Conservation (phyloP, 2,797 vertebrate species). For the Cossypha niveicapilla region DNA sequence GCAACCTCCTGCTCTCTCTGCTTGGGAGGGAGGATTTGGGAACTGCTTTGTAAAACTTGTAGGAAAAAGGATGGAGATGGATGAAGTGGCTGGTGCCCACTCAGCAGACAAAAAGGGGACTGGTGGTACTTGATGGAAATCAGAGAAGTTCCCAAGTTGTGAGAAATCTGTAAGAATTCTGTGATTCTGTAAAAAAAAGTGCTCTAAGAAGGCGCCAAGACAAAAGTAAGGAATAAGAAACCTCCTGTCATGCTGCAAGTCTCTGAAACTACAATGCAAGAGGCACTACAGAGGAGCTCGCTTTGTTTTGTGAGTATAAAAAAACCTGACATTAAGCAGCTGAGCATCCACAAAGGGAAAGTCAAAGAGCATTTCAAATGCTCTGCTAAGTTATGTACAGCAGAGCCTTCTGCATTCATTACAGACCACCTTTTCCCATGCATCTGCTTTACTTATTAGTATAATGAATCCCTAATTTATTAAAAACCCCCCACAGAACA, state of each 20-base stretch:
- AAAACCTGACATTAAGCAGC: background rate
- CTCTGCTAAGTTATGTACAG: background rate
- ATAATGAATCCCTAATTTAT: background rate
- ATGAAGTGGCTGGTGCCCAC: background rate
- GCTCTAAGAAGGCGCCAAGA: background rate
- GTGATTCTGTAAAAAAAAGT: background rate
- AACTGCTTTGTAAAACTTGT: background rate
- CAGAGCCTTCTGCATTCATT: background rate
- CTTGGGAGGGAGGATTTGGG: rapidly evolving
- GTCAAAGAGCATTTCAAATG: conserved; percentile 11
- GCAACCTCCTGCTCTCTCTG: background rate
- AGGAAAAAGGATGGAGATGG: background rate
- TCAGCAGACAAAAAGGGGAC: background rate
- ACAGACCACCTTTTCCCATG: background rate
- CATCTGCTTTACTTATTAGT: conserved; percentile 8
- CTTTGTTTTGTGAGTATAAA: background rate
- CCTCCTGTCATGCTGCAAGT: background rate
- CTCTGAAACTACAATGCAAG: background rate
- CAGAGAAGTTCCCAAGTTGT: background rate
- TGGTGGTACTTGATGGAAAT: rapidly evolving
- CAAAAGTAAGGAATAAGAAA: background rate
- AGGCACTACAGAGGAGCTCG: rapidly evolving
- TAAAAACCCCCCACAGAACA: background rate
- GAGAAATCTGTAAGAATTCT: too few species aligned
- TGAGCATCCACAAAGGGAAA: background rate